Percentiles rank a stretch among this genome's conserved stretches.
Conservation (phyloP, 2,888 invertebrate genomes). For the Volucella bombylans region DNA sequence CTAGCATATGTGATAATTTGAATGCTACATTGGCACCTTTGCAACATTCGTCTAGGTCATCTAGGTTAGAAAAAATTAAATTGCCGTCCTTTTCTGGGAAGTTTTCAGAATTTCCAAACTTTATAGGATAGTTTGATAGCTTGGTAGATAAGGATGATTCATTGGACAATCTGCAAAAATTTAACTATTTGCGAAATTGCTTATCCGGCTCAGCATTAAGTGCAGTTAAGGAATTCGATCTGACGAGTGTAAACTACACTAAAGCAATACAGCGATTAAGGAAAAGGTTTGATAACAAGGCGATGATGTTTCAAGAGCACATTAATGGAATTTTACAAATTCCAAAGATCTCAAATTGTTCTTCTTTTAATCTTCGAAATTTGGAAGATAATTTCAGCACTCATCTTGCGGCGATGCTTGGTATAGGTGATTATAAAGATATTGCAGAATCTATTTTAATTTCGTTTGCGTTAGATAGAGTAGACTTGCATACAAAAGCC, state of each 20-base stretch:
- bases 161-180: constrained; percentile 21
- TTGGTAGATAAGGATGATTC: neutral
- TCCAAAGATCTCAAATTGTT: constrained; percentile 14
- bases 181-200: constrained; percentile 21
- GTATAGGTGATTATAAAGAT: constrained; percentile 19
- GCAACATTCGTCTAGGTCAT: too few relatives aligned
- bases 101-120: too few relatives aligned
- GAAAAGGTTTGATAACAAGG: constrained; percentile 15
- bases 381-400: constrained; percentile 23
- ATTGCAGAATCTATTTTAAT: constrained; percentile 21
- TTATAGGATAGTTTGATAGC: too few relatives aligned
- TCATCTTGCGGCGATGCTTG: constrained; percentile 24
- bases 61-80: too few relatives aligned
- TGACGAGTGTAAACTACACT: neutral
- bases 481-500: neutral
- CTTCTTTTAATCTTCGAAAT: constrained; percentile 8
- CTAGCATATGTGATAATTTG: too few relatives aligned
- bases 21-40: too few relatives aligned
- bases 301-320: constrained; percentile 21
- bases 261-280: constrained; percentile 15
- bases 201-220: constrained; percentile 13
- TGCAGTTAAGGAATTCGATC: constrained; percentile 16
- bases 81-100: too few relatives aligned
- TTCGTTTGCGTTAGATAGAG: constrained; percentile 24
- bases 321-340: constrained; percentile 7